Base-by-base conservation (phyloP, 1,140 invertebrate species). In the Cherax quadricarinatus region DNA sequence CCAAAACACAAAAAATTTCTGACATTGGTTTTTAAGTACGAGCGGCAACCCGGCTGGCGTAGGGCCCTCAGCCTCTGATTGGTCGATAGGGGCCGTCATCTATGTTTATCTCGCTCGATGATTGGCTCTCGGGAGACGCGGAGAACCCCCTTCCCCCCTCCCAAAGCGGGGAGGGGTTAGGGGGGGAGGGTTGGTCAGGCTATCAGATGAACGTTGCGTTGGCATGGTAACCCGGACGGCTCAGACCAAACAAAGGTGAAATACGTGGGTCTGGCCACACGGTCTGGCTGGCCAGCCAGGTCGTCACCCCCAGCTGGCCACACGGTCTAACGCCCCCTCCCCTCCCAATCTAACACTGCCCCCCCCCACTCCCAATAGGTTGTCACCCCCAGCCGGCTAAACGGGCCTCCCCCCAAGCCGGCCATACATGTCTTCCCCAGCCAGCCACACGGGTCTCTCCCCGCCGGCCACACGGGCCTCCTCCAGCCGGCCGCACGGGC, bases 91-190 rank as follows among this genome's bases (percentile, higher is more conserved):
- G 21, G 81, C 78, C 86, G 81, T 90, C 89, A 90, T 90, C 89
- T 90, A 90, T 90, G 89, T 90, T 90, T 90, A 90, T 90, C 89
- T 90, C 89, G 89, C 70, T 57, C 70, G 82, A 84, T 90, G 89
- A 90, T 90, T 90, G 89, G 89, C 89, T 90, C 89, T 85, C 89
- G 82, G 66, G 89, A 84, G 66, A 75, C 89, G 81, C 49, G 73
- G 80, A 90, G 85, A 66, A 78, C 82, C 62, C 48, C 78, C 30
- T 41, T 41, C 30, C 30, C 30, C 30, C 30, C 30, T 41, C 30
- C 30, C 30, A 0, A 41, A 41, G 30, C 30, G 30, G 30, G 30
- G 30, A 41, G 30, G 30, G 30, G 30, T 41, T 41, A 41, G 30
- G 88, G 88, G 51, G 89, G 30, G 88, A 84, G 88, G 49, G 79